A percentile compares a stretch with the other conserved stretches of the same genome.
Conservation (phyloP, 2,797 vertebrate genomes). For the Tangara arthus region DNA sequence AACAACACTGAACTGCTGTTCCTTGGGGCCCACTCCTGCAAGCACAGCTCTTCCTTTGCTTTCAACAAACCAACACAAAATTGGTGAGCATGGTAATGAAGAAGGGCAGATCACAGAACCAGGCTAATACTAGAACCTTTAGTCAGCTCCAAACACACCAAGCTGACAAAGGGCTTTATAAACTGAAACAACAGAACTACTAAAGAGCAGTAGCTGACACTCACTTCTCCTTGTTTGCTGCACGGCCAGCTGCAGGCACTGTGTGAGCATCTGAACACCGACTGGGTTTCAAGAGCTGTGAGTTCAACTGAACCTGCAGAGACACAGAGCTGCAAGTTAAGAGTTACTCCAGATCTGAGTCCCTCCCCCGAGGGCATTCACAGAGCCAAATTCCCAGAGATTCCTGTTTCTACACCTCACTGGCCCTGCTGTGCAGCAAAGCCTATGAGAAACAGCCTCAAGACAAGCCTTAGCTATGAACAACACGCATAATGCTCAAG, state of each 20-base stretch:
- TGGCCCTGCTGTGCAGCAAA: not conserved
- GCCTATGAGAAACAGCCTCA: not conserved
- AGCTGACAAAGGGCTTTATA: not conserved
- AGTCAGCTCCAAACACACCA: not conserved
- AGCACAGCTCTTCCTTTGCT: not conserved
- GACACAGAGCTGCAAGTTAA: not conserved
- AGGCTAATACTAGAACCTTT: not conserved
- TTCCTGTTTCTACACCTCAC: fast-evolving
- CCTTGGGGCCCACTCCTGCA: not conserved
- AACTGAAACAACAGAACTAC: not conserved
- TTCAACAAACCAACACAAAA: not conserved
- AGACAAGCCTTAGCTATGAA: not conserved
- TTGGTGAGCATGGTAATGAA: fast-evolving
- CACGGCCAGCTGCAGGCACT: conserved; percentile 10
- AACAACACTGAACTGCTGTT: not conserved
- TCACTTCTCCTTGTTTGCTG: conserved; percentile 82
- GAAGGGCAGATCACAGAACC: not conserved
- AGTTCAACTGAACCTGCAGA: conserved; percentile 82
- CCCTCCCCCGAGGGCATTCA: fast-evolving
- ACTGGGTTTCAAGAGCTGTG: conserved; percentile 70
- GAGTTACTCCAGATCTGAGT: not conserved
- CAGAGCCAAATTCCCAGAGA: not conserved
- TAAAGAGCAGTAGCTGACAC: not conserved
- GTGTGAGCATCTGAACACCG: conserved; percentile 25
- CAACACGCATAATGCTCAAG: fast-evolving